Evolutionary conservation across 2,113 vertebrate genomes (phyloP).

Genomic region (Cavia porcellus): DNA sequence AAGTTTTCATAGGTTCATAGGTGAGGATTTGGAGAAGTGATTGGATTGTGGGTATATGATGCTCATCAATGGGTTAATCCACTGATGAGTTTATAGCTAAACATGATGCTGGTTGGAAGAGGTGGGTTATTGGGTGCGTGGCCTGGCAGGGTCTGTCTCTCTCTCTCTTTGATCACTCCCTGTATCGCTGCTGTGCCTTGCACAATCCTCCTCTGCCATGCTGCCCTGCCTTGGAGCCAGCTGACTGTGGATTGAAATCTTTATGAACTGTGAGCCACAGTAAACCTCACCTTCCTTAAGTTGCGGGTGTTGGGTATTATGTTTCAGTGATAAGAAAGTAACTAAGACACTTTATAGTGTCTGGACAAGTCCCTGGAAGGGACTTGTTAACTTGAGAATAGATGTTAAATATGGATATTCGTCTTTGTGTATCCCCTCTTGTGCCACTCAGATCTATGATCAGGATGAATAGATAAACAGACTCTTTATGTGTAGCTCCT

Average conservation of each 20-base stretch:
- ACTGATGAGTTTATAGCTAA: background rate
- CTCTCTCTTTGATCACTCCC: background rate
- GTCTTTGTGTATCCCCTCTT: background rate
- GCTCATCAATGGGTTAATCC: background rate
- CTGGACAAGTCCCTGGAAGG: too few relatives aligned
- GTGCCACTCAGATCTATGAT: background rate
- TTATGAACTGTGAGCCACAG: background rate
- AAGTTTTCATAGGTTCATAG: background rate
- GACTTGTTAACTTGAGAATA: slow-evolving; percentile 23
- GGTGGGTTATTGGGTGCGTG: background rate
- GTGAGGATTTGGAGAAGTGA: background rate
- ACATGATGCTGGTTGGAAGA: background rate
- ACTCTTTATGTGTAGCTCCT: background rate
- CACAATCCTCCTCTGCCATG: background rate
- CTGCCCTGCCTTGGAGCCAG: background rate
- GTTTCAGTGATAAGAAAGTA: background rate
- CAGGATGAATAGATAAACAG: slow-evolving; percentile 9
- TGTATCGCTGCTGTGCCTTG: background rate
- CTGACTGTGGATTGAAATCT: background rate
- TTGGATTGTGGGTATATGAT: background rate
- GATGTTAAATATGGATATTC: slow-evolving; percentile 29
- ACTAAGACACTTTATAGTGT: background rate
- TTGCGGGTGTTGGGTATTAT: background rate
- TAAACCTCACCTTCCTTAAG: background rate
- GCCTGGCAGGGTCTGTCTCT: background rate